Percentiles rank a stretch among this genome's conserved stretches.
phyloP scores from a whole-genome alignment of 30 jellyfish, hydroid and myxozoan genomes.

The Cassiopea xamachana region DNA sequence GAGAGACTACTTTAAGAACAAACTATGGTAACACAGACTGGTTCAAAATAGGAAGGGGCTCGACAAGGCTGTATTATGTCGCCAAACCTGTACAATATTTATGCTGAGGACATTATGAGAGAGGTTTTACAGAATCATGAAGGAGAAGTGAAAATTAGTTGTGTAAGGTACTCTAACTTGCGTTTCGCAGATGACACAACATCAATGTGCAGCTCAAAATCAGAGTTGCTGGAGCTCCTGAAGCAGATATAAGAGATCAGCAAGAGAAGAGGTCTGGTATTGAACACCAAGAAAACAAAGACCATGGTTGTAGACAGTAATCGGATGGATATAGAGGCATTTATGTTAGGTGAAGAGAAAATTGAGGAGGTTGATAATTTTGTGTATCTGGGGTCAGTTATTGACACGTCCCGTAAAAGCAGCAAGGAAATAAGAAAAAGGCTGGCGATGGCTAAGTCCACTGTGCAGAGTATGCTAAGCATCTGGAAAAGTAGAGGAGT shows the following conservation, averaged over 20 bases:
- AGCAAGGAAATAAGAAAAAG: neutral
- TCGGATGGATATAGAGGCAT: slow-evolving; percentile 10
- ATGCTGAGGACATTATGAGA: slow-evolving; percentile 34
- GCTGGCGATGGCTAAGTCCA: slow-evolving; percentile 10
- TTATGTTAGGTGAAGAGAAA: slow-evolving; percentile 29
- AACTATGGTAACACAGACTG: slow-evolving; percentile 16
- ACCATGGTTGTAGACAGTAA: neutral
- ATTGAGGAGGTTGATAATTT: slow-evolving; percentile 49
- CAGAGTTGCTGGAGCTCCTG: slow-evolving; percentile 2
- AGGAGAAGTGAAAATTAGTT: slow-evolving; percentile 42
- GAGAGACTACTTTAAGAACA: slow-evolving; percentile 31
- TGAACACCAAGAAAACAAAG: slow-evolving; percentile 19
- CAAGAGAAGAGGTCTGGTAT: slow-evolving; percentile 19
- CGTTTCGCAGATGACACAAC: slow-evolving; percentile 46
- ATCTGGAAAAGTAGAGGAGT: neutral
- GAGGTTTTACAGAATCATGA: neutral
- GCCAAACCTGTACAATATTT: slow-evolving; percentile 28
- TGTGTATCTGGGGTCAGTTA: slow-evolving; percentile 35
- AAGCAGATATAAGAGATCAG: slow-evolving; percentile 2
- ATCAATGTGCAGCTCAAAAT: neutral
- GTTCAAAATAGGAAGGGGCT: slow-evolving; percentile 12
- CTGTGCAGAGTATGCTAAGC: neutral
- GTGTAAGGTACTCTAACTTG: slow-evolving; percentile 1
- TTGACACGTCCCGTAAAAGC: slow-evolving; percentile 31
- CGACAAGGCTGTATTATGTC: slow-evolving; percentile 45